These are phyloP conservation scores for Apis florea DNA, from an alignment of 1,140 invertebrate species.

Conservation along the genomic window DNA sequence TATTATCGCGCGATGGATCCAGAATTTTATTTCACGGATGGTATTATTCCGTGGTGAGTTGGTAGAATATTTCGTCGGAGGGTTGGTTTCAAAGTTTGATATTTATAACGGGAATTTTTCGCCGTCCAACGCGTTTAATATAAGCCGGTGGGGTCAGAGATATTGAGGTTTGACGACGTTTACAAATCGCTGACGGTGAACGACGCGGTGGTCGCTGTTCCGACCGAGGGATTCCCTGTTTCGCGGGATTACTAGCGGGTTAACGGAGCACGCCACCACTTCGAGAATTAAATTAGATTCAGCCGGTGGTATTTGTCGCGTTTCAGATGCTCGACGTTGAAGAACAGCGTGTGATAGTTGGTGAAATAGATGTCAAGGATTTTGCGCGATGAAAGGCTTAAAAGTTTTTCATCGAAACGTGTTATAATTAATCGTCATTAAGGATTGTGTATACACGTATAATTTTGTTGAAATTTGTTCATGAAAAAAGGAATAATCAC, in stretches of 20 bases:
- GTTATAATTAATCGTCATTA: not conserved
- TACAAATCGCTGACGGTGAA: slow-evolving; percentile 33
- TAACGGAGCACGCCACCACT: not conserved
- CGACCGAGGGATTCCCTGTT: slow-evolving; percentile 1
- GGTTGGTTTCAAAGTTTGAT: slow-evolving; percentile 2
- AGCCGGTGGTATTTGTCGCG: not conserved
- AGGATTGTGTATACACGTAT: not conserved
- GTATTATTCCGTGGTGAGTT: not conserved
- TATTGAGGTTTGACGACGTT: slow-evolving; percentile 32
- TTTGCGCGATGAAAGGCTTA: not conserved
- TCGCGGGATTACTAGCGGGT: not conserved
- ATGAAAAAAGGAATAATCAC: too few relatives aligned
- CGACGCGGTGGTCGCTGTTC: not conserved
- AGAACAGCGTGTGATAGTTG: not conserved
- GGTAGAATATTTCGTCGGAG: not conserved
- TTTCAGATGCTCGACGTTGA: not conserved
- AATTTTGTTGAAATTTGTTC: too few relatives aligned
- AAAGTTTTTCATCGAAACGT: not conserved
- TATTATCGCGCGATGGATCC: not conserved
- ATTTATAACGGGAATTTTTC: slow-evolving; percentile 47
- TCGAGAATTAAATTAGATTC: slow-evolving; percentile 1
- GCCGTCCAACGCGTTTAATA: slow-evolving; percentile 32
- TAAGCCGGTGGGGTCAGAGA: slow-evolving; percentile 4
- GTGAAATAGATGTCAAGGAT: not conserved
- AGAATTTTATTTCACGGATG: not conserved